A percentile compares a stretch with the other conserved stretches of the same genome.
phyloP scores from a whole-genome alignment of 1,140 invertebrate species.

The Harlomillsia oculata region DNA sequence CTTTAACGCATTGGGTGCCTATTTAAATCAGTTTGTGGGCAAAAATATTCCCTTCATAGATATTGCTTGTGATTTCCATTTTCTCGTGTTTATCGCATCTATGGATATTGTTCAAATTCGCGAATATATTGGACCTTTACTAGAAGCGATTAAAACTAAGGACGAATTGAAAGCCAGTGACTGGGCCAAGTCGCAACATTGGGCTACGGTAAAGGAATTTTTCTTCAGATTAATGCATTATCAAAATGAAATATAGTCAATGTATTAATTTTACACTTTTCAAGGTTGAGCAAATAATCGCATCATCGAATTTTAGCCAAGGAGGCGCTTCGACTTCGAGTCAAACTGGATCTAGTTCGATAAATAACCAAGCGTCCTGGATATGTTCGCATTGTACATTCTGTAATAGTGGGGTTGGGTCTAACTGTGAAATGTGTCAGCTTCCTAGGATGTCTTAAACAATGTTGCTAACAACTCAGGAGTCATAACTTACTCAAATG shows the following conservation, averaged over 20 bases:
- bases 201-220: constrained; percentile 83
- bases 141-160: constrained; percentile 63
- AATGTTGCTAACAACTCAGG: neutral
- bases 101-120: constrained; percentile 78
- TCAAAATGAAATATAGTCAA: too few species aligned
- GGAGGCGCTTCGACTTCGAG: constrained; percentile 7
- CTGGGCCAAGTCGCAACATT: constrained; percentile 69
- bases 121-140: constrained; percentile 62
- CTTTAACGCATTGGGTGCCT: constrained; percentile 64
- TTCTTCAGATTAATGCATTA: too few species aligned
- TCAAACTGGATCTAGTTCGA: neutral
- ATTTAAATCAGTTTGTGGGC: constrained; percentile 67
- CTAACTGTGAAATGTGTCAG: constrained; percentile 82
- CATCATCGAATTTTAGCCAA: too few species aligned
- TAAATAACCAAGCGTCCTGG: constrained; percentile 49
- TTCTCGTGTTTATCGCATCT: constrained; percentile 76
- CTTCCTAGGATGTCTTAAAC: too few species aligned
- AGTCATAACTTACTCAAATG: neutral
- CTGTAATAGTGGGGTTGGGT: constrained; percentile 63
- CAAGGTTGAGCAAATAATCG: too few species aligned
- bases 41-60: constrained; percentile 45
- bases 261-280: too few species aligned
- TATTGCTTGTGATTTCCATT: constrained; percentile 85
- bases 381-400: constrained; percentile 88
- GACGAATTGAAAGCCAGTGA: constrained; percentile 59